Evolutionary conservation across 1,140 invertebrate species (phyloP), one percentile per base, ranked within the genome.

Genomic region (Druon quercuslanigerum): DNA sequence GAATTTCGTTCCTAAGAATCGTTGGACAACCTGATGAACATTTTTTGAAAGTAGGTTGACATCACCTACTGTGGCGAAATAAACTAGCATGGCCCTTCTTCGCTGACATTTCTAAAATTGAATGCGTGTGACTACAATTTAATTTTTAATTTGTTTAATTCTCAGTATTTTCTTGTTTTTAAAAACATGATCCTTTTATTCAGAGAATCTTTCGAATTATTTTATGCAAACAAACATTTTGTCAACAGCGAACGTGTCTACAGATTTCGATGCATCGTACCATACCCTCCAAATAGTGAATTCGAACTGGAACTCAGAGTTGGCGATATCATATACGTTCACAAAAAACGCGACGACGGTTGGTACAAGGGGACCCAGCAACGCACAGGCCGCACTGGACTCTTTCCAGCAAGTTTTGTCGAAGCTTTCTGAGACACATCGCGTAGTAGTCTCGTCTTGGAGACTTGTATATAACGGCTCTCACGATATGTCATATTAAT

Each of bases 361-460:
- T 99, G 97, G 97, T 98, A 96, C 88, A 98, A 98, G 89, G 98
- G 97, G 7, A 98, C 96, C 1, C 94, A 96, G 81, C 95, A 97
- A 84, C 93, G 97, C 66, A 98, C 96, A 3, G 97, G 97, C 16
- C 95, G 96, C 82, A 97, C 96, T 2, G 98, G 98, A 8, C 92
- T 99, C 3, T 98, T 99, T 91, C 98, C 98, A 2, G 96, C 96
- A 52, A 98, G 96, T 86, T 99, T 99, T 92, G 98, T 98, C 16
- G 96, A 97, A 89, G 92, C 90, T 84, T 93, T 93, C 92, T 94
- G 91, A 94, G 90, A 92, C 74, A 83, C 88, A 74, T 84, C 85
- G 33, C 82, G 84, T 77, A 81, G 82, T 79, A 78, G 84, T 81
- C 79, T 91, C 77, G 80, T 91, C 52, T 84, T 92, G 80, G 90